Evolutionary conservation across 1,140 invertebrate species (phyloP).

Genomic region (Drosophila kohkoa): DNA sequence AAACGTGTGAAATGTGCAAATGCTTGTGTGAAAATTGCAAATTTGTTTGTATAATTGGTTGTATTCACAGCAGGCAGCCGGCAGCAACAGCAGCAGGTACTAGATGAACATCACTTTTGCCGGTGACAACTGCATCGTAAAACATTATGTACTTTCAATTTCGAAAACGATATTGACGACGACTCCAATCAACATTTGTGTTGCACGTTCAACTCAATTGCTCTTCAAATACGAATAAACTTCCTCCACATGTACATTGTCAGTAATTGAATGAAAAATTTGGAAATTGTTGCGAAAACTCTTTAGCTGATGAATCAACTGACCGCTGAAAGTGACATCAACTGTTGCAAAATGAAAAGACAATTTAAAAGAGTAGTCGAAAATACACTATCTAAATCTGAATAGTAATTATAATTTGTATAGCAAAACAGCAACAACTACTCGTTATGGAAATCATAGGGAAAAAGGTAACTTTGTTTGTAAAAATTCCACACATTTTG

Average conservation of each 20-base stretch:
- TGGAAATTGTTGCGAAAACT: not conserved
- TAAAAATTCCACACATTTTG: no score
- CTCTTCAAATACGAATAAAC: not conserved
- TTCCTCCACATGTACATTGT: not conserved
- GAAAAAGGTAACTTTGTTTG: no score
- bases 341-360: no score
- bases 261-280: slow-evolving; percentile 9
- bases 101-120: slow-evolving; percentile 6
- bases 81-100: slow-evolving; percentile 13
- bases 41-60: slow-evolving; percentile 74
- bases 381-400: no score
- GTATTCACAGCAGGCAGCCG: slow-evolving; percentile 1
- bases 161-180: slow-evolving; percentile 2
- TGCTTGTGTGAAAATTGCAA: slow-evolving; percentile 70
- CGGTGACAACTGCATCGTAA: slow-evolving; percentile 11
- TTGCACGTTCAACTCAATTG: not conserved
- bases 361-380: no score
- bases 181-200: not conserved
- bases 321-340: no score
- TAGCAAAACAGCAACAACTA: no score
- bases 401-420: no score
- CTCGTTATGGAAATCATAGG: no score
- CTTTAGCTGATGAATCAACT: not conserved
- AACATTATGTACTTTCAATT: slow-evolving; percentile 3
- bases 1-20: slow-evolving; percentile 74